These are phyloP conservation scores for Glossophaga mutica DNA, from an alignment of 2,797 vertebrate species.

Conservation along the genomic window DNA sequence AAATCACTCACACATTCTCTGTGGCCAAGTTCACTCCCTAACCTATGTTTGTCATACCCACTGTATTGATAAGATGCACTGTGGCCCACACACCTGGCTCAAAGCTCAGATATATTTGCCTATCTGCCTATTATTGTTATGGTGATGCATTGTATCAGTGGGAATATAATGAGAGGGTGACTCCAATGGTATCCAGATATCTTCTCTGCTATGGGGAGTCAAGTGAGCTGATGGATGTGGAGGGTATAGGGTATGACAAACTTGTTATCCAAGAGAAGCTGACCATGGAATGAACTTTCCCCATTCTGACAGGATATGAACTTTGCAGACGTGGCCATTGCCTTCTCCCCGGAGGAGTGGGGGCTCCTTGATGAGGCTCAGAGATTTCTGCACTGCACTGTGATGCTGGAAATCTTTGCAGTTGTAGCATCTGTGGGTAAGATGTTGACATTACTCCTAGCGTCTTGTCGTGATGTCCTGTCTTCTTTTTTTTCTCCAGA, in stretches of 20 bases:
- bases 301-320: conserved; percentile 57
- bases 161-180: background rate
- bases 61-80: background rate
- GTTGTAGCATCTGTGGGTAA: conserved; percentile 59
- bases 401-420: conserved; percentile 69
- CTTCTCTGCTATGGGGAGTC: background rate
- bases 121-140: background rate
- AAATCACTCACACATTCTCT: background rate
- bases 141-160: background rate
- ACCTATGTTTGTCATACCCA: background rate
- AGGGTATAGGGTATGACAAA: too few species aligned
- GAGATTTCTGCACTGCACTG: conserved; percentile 17
- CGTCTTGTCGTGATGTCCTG: background rate
- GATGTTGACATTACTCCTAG: background rate
- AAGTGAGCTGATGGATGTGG: background rate
- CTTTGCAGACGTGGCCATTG: conserved; percentile 69
- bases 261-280: background rate
- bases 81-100: background rate
- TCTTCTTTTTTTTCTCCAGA: background rate
- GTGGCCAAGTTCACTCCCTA: background rate
- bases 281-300: background rate
- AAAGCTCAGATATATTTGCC: background rate
- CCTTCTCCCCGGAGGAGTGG: conserved; percentile 72
- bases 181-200: background rate
- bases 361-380: conserved; percentile 48